Evolutionary conservation across 2,113 vertebrate genomes (phyloP).

Genomic region (Rhineura floridana): DNA sequence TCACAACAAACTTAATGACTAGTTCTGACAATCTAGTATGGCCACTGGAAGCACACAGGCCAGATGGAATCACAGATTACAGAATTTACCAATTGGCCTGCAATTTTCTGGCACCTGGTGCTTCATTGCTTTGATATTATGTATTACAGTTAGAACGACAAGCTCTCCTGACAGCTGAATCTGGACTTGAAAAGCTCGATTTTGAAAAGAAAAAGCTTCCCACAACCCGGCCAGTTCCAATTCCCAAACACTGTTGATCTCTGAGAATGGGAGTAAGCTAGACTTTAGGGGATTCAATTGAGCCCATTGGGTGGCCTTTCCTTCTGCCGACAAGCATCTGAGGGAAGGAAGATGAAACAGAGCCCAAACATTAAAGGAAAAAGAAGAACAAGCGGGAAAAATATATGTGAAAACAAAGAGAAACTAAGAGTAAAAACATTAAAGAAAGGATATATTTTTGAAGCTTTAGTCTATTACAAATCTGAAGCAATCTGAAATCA

Average conservation of each 20-base stretch:
- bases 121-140: conserved; percentile 60
- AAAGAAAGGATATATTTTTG: neutral
- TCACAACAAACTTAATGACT: conserved; percentile 81
- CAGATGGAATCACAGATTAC: conserved; percentile 77
- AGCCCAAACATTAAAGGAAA: neutral
- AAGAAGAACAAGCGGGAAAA: neutral
- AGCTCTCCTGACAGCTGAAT: conserved; percentile 60
- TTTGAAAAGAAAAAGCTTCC: conserved; percentile 44
- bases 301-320: conserved; percentile 36
- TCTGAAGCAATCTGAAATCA: neutral
- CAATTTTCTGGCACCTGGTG: conserved; percentile 76
- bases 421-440: neutral
- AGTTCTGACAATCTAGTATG: conserved; percentile 72
- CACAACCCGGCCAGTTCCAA: conserved; percentile 34
- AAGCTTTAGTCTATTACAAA: neutral
- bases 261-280: conserved; percentile 19
- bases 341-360: conserved; percentile 27
- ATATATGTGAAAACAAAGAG: neutral
- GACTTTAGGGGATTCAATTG: conserved; percentile 30
- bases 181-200: conserved; percentile 46
- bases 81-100: conserved; percentile 71
- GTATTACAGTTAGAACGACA: conserved; percentile 55
- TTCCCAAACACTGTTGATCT: conserved; percentile 34
- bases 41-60: conserved; percentile 72
- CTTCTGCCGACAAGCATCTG: conserved; percentile 4